Conservation (phyloP, 2,888 invertebrate genomes). For the Phaonia tiefii region DNA sequence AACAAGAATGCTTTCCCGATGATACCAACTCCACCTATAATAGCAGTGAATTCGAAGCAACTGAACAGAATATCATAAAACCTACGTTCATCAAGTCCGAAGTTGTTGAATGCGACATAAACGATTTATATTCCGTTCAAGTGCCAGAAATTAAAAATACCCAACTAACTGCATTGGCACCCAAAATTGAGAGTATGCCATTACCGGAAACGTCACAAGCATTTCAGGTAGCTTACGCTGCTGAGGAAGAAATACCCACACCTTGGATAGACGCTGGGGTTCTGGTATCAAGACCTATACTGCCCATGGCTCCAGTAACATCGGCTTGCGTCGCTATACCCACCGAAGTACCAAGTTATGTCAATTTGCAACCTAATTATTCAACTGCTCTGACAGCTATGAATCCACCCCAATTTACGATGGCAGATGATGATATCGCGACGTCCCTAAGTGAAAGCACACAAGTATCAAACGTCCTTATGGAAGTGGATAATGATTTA, state of each 20-base stretch:
- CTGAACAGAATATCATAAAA: constrained; percentile 20
- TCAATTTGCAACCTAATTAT: constrained; percentile 76
- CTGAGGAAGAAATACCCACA: constrained; percentile 88
- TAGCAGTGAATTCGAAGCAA: constrained; percentile 52
- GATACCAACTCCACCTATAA: constrained; percentile 56
- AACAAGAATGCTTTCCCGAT: constrained; percentile 47
- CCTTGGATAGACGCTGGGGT: constrained; percentile 87
- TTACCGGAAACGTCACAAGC: constrained; percentile 82
- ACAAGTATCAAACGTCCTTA: constrained; percentile 14
- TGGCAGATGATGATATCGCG: background rate
- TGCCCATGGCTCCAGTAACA: constrained; percentile 84
- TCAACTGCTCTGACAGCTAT: constrained; percentile 67
- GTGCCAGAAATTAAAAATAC: constrained; percentile 56
- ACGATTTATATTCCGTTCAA: constrained; percentile 54
- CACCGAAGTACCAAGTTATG: constrained; percentile 79
- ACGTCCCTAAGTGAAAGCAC: background rate
- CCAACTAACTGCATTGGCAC: constrained; percentile 49
- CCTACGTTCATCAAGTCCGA: constrained; percentile 67
- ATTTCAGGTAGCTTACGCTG: constrained; percentile 87
- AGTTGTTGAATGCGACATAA: constrained; percentile 57
- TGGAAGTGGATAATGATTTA: constrained; percentile 52
- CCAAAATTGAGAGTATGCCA: constrained; percentile 70
- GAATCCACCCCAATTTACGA: background rate
- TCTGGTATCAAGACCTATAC: constrained; percentile 83
- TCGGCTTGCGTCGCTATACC: constrained; percentile 80